Base-by-base conservation (phyloP, 2,888 invertebrate species). In the Orthosia incerta region DNA sequence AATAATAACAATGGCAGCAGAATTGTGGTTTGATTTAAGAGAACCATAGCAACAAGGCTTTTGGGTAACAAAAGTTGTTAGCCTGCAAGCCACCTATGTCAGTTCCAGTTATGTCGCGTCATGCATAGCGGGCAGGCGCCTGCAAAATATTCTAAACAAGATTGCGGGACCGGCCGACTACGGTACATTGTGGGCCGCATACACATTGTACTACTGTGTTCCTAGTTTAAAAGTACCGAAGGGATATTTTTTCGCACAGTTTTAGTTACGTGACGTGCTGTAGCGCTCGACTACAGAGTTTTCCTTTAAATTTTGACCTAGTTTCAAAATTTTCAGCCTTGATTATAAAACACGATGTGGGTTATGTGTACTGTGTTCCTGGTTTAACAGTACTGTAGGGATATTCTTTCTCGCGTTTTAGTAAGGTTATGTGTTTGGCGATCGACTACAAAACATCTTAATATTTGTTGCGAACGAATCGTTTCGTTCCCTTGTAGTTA, bases 111-210 rank as follows among this genome's bases (percentile, higher is more conserved):
- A 70, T 55, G 67, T 65, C 77, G 56, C 67, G 72, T 81, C 73
- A 81, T 77, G 82, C 77, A 81, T 73, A 72, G 67, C 46, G 70
- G 16, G 26, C 20, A 59, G 77, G 70, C 60, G 53, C 46, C 70
- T 55, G 60, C 60, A 71, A 74, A 81, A 81, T 81, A 81, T 81
- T 82, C 71, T 82, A 59, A 77, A 79, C 78, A 61, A 81, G 74
- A 77, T 77, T 81, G 71, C 55, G 57, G 84, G 74, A 80, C 76
- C 39, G 39, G 1, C 75, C 20, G 63, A n/a, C 53, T 39, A 51
- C 74, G 65, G 23, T 81, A 51, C 18, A 71, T 82, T 81, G 78
- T 81, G 61, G 60, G 18, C 5, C 26, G 46, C 55, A 56, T 59
- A 63, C 70, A 74, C 55, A 55, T 26, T 57, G 59, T 57, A 39